Percentiles rank a stretch among this genome's conserved stretches.
Evolutionary conservation across 2,797 vertebrate species (phyloP).

Genomic region (Rachycentron canadum): DNA sequence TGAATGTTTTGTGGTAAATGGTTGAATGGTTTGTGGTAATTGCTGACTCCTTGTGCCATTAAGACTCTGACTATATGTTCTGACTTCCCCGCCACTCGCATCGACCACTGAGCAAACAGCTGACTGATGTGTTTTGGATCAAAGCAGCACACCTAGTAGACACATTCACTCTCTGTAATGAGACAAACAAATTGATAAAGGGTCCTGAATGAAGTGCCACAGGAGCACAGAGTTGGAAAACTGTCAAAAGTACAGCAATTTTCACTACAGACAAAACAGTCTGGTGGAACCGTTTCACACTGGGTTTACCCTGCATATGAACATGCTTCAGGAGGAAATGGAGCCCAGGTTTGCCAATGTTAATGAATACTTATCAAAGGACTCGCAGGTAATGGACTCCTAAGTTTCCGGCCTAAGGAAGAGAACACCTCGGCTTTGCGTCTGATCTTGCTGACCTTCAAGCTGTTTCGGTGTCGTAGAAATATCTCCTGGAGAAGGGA

Average conservation of each 20-base stretch:
- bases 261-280: constrained; percentile 11
- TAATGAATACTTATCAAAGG: not conserved
- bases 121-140: constrained; percentile 26
- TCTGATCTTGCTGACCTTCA: constrained; percentile 2
- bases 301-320: not conserved
- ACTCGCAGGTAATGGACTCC: not conserved
- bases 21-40: too few species aligned
- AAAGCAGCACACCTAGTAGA: not conserved
- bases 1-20: too few species aligned
- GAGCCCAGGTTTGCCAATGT: not conserved
- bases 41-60: too few species aligned
- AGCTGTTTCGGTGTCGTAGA: not conserved
- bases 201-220: not conserved
- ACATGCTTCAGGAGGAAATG: not conserved
- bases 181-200: not conserved
- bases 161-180: constrained; percentile 10
- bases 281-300: not conserved
- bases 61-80: too few species aligned
- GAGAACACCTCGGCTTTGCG: constrained; percentile 3
- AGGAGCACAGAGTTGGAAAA: constrained; percentile 6
- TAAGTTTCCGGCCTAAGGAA: not conserved
- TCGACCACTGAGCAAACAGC: not conserved
- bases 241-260: constrained; percentile 9
- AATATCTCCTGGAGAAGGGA: constrained; percentile 1
- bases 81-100: not conserved